These are phyloP conservation scores for Penaeus chinensis DNA, from an alignment of 1,140 invertebrate genomes.

Conservation along the genomic window DNA sequence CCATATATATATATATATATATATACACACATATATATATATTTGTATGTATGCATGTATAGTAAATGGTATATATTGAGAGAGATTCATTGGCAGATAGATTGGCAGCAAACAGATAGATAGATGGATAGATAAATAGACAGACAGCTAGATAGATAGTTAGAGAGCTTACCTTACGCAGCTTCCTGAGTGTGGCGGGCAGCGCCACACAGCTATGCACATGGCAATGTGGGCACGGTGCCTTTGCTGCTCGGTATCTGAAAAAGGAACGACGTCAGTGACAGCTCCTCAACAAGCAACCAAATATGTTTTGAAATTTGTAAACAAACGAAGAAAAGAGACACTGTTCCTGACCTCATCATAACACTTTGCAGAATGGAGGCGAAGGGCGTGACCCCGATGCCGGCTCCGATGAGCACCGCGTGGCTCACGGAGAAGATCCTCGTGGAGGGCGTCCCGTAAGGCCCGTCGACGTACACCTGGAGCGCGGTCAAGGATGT, in stretches of 20 bases:
- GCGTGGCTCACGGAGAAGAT: conserved; percentile 72
- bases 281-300: background rate
- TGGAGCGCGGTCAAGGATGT: conserved; percentile 27
- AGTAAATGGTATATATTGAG: background rate
- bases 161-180: conserved; percentile 65
- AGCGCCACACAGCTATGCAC: conserved; percentile 61
- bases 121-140: background rate
- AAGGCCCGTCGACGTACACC: conserved; percentile 71
- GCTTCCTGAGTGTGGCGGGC: conserved; percentile 65
- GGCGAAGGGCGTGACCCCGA: conserved; percentile 75
- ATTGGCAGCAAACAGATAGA: background rate
- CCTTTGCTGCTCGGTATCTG: conserved; percentile 64
- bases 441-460: conserved; percentile 70
- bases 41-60: too few relatives aligned
- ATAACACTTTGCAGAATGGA: conserved; percentile 72
- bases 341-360: conserved; percentile 69
- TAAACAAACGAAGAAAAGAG: conserved; percentile 17
- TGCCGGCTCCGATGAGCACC: conserved; percentile 72
- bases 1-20: too few relatives aligned
- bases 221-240: conserved; percentile 62
- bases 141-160: too few relatives aligned
- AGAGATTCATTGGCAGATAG: background rate
- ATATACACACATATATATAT: too few relatives aligned
- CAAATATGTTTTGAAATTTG: background rate
- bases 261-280: conserved; percentile 47